Evolutionary conservation across 2,888 invertebrate species (phyloP).

Genomic region (Apodemia mormo): DNA sequence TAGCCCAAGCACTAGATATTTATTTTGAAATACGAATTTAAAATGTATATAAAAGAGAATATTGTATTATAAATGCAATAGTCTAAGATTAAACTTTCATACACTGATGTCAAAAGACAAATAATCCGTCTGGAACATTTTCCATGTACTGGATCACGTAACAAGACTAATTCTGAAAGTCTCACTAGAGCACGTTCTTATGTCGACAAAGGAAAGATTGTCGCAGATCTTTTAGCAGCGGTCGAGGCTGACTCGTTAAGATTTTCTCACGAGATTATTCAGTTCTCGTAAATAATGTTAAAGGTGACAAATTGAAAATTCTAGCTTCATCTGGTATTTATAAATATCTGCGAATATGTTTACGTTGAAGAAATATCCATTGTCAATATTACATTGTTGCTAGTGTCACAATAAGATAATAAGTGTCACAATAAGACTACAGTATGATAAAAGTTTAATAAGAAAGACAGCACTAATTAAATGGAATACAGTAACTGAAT

Average conservation of each 20-base stretch:
- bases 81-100: neutral
- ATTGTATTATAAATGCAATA: neutral
- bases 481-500: too few species aligned
- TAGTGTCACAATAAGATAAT: too few species aligned
- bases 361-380: too few species aligned
- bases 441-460: too few species aligned
- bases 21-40: neutral
- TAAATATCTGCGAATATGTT: too few species aligned
- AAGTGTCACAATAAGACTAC: too few species aligned
- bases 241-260: slow-evolving; percentile 31
- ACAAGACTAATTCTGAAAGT: slow-evolving; percentile 39
- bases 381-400: too few species aligned
- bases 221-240: slow-evolving; percentile 23
- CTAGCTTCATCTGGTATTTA: neutral
- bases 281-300: slow-evolving; percentile 3
- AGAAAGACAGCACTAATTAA: too few species aligned
- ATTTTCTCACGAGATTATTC: slow-evolving; percentile 22
- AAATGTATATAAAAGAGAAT: neutral
- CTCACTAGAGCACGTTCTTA: slow-evolving; percentile 44
- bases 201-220: slow-evolving; percentile 37
- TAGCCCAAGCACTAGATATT: neutral
- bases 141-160: slow-evolving; percentile 32
- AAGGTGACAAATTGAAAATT: neutral
- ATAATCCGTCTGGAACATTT: neutral
- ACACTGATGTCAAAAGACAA: neutral